phyloP scores from a whole-genome alignment of 2,797 vertebrate species.

The Tamandua tetradactyla region DNA sequence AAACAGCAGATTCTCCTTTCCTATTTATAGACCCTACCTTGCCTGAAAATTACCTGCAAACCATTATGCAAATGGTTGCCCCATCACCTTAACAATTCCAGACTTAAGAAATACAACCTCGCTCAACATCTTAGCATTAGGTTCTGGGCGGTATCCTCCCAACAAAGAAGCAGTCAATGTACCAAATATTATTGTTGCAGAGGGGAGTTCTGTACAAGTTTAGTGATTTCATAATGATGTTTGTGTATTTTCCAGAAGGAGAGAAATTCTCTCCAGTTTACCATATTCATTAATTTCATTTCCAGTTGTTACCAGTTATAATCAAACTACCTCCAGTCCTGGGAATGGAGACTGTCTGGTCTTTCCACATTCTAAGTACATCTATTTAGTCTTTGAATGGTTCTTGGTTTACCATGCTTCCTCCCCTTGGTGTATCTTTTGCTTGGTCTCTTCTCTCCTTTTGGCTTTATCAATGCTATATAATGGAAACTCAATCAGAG shows the following conservation, averaged over 20 bases:
- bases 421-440: neutral
- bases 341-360: neutral
- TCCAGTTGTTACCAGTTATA: constrained; percentile 26
- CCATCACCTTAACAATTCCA: neutral
- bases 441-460: neutral
- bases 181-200: neutral
- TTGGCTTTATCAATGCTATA: neutral
- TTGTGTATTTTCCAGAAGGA: neutral
- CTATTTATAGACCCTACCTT: neutral
- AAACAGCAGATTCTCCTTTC: neutral
- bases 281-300: neutral
- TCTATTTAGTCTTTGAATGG: neutral
- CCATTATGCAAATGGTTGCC: neutral
- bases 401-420: neutral
- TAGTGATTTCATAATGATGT: neutral
- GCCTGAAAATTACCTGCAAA: neutral
- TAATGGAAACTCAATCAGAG: neutral
- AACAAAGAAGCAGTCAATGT: neutral
- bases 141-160: neutral
- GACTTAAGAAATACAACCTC: neutral
- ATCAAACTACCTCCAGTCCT: neutral
- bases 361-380: neutral
- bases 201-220: neutral
- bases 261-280: neutral
- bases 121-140: neutral